Percentiles rank a stretch among this genome's conserved stretches.
These are phyloP conservation scores for Pseudobourletiella spinata DNA, from an alignment of 1,140 invertebrate genomes.

Conservation along the genomic window DNA sequence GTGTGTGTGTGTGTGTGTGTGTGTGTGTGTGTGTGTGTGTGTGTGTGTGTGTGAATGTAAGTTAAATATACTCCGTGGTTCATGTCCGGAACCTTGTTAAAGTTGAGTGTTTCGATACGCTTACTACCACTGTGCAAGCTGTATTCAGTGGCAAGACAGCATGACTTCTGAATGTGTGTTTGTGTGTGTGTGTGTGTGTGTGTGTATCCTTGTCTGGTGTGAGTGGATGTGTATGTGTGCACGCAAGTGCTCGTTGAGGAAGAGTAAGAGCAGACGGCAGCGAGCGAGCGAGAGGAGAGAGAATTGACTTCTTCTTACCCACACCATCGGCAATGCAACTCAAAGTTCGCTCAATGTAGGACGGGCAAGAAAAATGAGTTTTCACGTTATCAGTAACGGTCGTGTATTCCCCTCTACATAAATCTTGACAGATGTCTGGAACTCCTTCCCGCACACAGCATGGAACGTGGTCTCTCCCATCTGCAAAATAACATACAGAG, in stretches of 20 bases:
- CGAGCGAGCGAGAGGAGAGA: background rate
- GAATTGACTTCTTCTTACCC: constrained; percentile 13
- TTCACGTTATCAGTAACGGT: constrained; percentile 71
- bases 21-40: too few species aligned
- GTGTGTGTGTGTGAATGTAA: too few species aligned
- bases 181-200: too few species aligned
- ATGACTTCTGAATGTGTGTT: background rate
- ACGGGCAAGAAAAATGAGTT: constrained; percentile 69
- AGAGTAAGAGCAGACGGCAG: background rate
- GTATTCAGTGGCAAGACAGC: too few species aligned
- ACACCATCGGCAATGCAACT: constrained; percentile 37
- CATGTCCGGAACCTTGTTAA: too few species aligned
- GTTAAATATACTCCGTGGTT: too few species aligned
- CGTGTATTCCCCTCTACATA: constrained; percentile 73
- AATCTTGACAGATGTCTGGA: constrained; percentile 71
- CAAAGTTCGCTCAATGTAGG: constrained; percentile 68
- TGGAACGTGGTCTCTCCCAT: constrained; percentile 71
- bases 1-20: too few species aligned
- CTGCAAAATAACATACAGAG: too few species aligned
- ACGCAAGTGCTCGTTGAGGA: background rate
- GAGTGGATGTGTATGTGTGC: background rate
- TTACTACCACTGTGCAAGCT: too few species aligned
- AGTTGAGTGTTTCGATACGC: too few species aligned
- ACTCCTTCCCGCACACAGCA: constrained; percentile 69
- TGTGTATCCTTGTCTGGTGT: too few species aligned